phyloP scores from a whole-genome alignment of 2,797 vertebrate species.

The Danio aesculapii region DNA sequence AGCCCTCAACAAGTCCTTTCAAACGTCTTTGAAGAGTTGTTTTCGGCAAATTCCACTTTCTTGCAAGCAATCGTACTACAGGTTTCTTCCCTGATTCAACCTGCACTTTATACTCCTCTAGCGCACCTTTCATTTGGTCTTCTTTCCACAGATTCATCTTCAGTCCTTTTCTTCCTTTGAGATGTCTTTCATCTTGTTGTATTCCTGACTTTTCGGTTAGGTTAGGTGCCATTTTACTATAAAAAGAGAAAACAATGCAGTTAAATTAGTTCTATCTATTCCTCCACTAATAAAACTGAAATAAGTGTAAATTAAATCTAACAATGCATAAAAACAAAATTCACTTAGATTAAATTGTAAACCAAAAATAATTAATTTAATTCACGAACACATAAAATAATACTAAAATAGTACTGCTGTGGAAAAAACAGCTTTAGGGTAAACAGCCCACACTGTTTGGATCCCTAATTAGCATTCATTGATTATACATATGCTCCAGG shows the following conservation, averaged over 20 bases:
- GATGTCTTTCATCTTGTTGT: not conserved
- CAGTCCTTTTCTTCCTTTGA: slow-evolving; percentile 1
- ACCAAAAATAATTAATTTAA: no score
- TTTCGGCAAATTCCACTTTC: slow-evolving; percentile 28
- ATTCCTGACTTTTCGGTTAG: not conserved
- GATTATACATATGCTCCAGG: no score
- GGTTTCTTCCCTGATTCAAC: not conserved
- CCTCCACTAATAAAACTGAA: no score
- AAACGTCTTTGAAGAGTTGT: slow-evolving; percentile 20
- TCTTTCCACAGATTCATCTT: slow-evolving; percentile 39
- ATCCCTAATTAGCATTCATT: no score
- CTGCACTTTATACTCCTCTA: slow-evolving; percentile 20
- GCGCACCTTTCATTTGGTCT: slow-evolving; percentile 29
- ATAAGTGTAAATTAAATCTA: no score
- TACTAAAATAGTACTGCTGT: no score
- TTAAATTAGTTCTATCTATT: not conserved
- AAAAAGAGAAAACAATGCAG: not conserved
- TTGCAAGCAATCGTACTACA: slow-evolving; percentile 18
- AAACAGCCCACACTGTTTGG: no score
- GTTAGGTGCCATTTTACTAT: slow-evolving; percentile 14
- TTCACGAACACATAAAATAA: no score
- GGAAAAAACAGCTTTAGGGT: no score
- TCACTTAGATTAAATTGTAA: no score
- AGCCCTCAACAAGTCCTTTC: slow-evolving; percentile 30
- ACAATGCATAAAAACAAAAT: no score